Conservation (phyloP, 2,113 vertebrate species). For the Pantherophis guttatus region DNA sequence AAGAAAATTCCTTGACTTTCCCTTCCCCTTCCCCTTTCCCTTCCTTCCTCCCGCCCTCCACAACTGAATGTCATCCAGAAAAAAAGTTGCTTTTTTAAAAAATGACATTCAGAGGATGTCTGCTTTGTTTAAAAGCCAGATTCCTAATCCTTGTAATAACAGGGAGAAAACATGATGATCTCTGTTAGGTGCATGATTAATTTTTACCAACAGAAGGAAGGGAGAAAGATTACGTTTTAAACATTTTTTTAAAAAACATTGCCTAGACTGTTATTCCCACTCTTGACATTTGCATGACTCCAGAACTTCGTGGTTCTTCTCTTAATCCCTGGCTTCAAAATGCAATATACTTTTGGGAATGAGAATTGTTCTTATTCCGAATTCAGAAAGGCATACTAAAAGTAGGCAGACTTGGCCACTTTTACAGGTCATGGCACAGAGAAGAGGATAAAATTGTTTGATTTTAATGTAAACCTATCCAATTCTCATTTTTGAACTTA, state of each 20-base stretch:
- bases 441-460: not conserved
- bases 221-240: not conserved
- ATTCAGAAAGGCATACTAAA: not conserved
- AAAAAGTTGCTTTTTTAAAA: not conserved
- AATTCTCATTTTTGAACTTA: not conserved
- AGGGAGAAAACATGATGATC: not conserved
- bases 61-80: not conserved
- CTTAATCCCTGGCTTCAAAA: not conserved
- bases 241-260: not conserved
- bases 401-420: not conserved
- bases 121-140: not conserved
- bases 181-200: not conserved
- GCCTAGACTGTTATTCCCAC: not conserved
- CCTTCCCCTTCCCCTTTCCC: fast-evolving
- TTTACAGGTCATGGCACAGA: not conserved
- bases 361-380: not conserved
- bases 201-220: not conserved
- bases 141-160: not conserved
- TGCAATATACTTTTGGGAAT: not conserved
- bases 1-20: not conserved
- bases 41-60: not conserved
- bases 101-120: not conserved
- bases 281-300: not conserved
- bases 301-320: not conserved
- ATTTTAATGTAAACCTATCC: not conserved